These are phyloP conservation scores for Pinna nobilis DNA, from an alignment of 1,140 invertebrate species.

Conservation along the genomic window DNA sequence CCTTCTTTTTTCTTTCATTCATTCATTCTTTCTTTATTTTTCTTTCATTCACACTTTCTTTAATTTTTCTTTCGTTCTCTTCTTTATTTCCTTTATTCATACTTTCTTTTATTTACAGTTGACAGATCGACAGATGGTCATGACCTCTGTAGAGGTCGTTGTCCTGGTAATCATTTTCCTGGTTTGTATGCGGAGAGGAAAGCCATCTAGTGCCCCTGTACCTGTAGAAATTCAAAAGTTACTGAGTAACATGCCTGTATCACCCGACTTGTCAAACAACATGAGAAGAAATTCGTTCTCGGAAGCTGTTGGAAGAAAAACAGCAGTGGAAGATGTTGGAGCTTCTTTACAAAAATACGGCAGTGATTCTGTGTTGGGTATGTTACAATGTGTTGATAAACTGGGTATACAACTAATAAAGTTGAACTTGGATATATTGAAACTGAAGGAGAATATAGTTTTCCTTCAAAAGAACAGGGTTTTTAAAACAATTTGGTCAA, in stretches of 20 bases:
- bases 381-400: too few relatives aligned
- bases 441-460: too few relatives aligned
- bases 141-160: slow-evolving; percentile 77
- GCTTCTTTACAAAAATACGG: slow-evolving; percentile 39
- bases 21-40: slow-evolving; percentile 6
- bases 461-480: too few relatives aligned
- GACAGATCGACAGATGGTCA: slow-evolving; percentile 76
- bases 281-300: slow-evolving; percentile 51
- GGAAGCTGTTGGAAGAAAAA: slow-evolving; percentile 21
- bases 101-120: slow-evolving; percentile 71
- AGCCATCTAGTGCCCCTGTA: slow-evolving; percentile 41
- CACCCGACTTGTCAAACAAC: slow-evolving; percentile 18
- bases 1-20: too few relatives aligned
- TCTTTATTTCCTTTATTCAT: neutral
- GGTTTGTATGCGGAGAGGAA: slow-evolving; percentile 71
- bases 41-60: too few relatives aligned
- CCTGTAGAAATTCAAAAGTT: slow-evolving; percentile 49
- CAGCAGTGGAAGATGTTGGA: neutral
- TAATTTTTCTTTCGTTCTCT: slow-evolving; percentile 60
- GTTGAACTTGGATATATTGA: too few relatives aligned
- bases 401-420: too few relatives aligned
- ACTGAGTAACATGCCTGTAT: slow-evolving; percentile 46
- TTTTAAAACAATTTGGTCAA: too few relatives aligned
- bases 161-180: slow-evolving; percentile 76
- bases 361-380: slow-evolving; percentile 51